Evolutionary conservation across 2,113 vertebrate species (phyloP).

Genomic region (Rhegmatorhina hoffmannsi): DNA sequence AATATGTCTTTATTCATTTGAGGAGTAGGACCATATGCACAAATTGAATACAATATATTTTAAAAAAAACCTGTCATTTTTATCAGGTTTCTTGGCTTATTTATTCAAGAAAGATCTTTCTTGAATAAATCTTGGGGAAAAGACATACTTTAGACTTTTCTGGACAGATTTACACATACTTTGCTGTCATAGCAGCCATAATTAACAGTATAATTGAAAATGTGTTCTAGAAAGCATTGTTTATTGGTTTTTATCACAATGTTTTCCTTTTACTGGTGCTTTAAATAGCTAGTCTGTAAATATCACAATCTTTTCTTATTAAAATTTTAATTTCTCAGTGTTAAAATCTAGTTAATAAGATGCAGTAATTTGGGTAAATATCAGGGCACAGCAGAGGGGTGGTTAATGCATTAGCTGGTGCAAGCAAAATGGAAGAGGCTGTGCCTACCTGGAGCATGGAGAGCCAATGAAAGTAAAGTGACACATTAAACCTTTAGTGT

Average conservation of each 20-base stretch:
- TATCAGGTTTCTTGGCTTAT: neutral
- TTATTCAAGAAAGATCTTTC: neutral
- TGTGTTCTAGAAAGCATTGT: neutral
- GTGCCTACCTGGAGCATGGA: neutral
- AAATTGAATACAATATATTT: neutral
- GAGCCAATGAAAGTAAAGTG: neutral
- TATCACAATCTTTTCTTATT: neutral
- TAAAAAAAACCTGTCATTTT: neutral
- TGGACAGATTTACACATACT: neutral
- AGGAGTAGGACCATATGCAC: neutral
- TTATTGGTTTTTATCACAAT: neutral
- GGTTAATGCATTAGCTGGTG: neutral
- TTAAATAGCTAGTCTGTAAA: neutral
- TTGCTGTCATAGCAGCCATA: slow-evolving; percentile 9
- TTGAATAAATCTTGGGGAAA: neutral
- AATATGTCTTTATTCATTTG: neutral
- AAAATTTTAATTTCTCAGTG: neutral
- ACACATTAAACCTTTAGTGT: neutral
- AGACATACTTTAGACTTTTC: neutral
- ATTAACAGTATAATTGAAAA: slow-evolving; percentile 41
- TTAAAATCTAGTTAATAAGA: neutral
- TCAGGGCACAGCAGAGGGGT: neutral
- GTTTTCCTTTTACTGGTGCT: neutral
- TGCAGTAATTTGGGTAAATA: neutral
- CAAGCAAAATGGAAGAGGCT: neutral